Conservation (phyloP, 2,113 vertebrate genomes). For the Cephalopholis sonnerati region DNA sequence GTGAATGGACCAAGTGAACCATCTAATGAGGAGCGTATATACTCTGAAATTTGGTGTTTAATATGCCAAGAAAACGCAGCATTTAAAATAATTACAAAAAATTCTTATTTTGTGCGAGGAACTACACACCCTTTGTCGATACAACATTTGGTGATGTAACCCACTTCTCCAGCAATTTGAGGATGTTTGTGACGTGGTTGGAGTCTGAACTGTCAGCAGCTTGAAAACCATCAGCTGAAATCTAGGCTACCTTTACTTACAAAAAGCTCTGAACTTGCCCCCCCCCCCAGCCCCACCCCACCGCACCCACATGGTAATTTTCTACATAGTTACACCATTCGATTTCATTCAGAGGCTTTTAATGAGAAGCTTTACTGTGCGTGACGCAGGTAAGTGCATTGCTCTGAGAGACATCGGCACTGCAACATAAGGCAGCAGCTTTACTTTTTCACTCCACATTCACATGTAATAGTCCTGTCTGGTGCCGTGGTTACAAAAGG, state of each 20-base stretch:
- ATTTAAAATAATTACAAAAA: slow-evolving; percentile 15
- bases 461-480: neutral
- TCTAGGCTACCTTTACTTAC: slow-evolving; percentile 22
- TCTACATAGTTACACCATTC: neutral
- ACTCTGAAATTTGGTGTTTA: slow-evolving; percentile 5
- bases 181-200: neutral
- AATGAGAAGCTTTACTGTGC: slow-evolving; percentile 18
- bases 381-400: slow-evolving; percentile 36
- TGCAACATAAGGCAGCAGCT: neutral
- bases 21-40: slow-evolving; percentile 36
- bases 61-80: neutral
- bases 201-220: slow-evolving; percentile 26
- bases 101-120: neutral
- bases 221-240: slow-evolving; percentile 25
- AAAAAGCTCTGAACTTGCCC: neutral
- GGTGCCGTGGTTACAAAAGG: neutral
- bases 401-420: neutral
- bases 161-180: neutral
- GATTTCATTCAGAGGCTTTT: slow-evolving; percentile 14
- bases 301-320: neutral
- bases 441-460: neutral
- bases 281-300: neutral
- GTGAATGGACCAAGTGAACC: slow-evolving; percentile 43
- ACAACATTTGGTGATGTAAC: slow-evolving; percentile 4
- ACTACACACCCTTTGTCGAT: neutral